phyloP scores from a whole-genome alignment of 2,797 vertebrate genomes.

The Siniperca scherzeri region DNA sequence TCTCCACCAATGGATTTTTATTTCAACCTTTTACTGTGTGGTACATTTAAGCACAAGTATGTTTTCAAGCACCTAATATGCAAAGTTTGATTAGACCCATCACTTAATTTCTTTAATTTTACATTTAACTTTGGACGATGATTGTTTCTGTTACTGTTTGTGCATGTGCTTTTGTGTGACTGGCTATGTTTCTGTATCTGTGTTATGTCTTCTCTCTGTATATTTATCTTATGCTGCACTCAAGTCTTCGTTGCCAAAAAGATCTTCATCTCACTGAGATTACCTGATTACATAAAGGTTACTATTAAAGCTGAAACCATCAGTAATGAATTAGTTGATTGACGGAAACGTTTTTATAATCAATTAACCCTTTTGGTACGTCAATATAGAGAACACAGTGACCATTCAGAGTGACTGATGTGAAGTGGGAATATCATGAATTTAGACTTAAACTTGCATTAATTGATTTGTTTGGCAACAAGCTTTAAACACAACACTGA shows the following conservation, averaged over 20 bases:
- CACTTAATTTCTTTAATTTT: slow-evolving; percentile 2
- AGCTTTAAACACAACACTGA: background rate
- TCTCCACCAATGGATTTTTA: slow-evolving; percentile 3
- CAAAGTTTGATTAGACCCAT: background rate
- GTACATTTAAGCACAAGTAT: background rate
- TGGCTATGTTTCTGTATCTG: background rate
- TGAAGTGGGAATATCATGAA: background rate
- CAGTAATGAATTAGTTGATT: background rate
- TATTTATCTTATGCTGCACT: background rate
- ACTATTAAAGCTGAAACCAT: background rate
- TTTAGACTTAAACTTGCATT: background rate
- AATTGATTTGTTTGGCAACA: background rate
- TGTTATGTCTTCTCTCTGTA: background rate
- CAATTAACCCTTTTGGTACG: background rate
- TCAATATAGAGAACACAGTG: background rate
- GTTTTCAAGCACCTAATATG: background rate
- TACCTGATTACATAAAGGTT: background rate
- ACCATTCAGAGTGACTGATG: background rate
- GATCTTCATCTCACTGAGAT: background rate
- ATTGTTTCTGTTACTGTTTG: background rate
- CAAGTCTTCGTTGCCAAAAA: background rate
- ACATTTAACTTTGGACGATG: background rate
- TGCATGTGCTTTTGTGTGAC: background rate
- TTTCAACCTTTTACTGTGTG: background rate
- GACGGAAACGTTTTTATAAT: background rate